Conservation (phyloP, 2,888 invertebrate genomes). For the Brassicogethes aeneus region DNA sequence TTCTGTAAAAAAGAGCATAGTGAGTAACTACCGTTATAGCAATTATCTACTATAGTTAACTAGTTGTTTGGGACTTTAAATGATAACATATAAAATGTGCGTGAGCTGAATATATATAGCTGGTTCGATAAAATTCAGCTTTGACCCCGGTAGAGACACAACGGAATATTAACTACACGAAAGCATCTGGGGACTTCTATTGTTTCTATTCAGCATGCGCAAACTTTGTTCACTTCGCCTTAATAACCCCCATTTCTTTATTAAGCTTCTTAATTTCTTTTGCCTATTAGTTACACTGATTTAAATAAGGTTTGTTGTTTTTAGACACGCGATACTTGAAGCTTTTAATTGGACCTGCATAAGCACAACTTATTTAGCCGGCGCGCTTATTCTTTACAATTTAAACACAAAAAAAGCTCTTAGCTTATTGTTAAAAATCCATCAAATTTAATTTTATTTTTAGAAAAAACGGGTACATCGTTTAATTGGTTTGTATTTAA, state of each 20-base stretch:
- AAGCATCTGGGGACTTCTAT: slow-evolving; percentile 9
- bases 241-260: background rate
- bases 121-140: slow-evolving; percentile 16
- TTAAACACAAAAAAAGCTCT: no score
- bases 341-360: no score
- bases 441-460: no score
- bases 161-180: slow-evolving; percentile 13
- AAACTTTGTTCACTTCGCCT: background rate
- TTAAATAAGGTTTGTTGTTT: no score
- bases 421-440: no score
- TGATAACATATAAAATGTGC: slow-evolving; percentile 14
- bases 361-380: no score
- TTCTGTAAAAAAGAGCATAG: background rate
- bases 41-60: slow-evolving; percentile 8
- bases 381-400: no score
- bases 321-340: no score
- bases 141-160: slow-evolving; percentile 6
- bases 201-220: background rate
- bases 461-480: no score
- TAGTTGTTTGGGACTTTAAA: slow-evolving; percentile 15
- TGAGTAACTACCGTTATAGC: background rate
- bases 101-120: slow-evolving; percentile 17
- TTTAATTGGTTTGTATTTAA: no score
- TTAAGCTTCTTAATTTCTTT: background rate
- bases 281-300: background rate